Evolutionary conservation across 2,113 vertebrate genomes (phyloP).

Genomic region (Neomonachus schauinslandi): DNA sequence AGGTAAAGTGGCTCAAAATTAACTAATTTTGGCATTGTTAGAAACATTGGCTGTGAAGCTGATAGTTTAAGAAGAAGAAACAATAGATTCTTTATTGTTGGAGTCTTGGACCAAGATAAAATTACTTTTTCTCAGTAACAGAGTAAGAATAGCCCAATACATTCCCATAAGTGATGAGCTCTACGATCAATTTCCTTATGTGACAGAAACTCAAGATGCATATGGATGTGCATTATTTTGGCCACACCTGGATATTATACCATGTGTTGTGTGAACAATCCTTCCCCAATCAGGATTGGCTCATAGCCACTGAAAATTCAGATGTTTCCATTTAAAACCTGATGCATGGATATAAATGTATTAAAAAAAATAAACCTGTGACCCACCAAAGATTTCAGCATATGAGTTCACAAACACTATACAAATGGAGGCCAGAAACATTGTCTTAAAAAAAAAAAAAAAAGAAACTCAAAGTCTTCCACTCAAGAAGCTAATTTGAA

Average conservation of each 20-base stretch:
- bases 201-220: neutral
- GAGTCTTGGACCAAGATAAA: neutral
- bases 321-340: conserved; percentile 51
- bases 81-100: conserved; percentile 63
- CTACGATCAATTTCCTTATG: neutral
- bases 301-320: conserved; percentile 36
- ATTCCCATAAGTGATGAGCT: neutral
- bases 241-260: neutral
- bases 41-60: conserved; percentile 71
- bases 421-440: neutral
- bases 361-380: neutral
- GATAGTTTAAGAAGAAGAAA: conserved; percentile 70
- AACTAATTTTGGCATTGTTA: conserved; percentile 73
- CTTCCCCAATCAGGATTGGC: neutral
- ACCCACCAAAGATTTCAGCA: neutral
- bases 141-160: neutral
- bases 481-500: neutral
- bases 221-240: neutral
- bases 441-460: neutral
- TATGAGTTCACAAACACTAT: neutral
- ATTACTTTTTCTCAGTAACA: neutral
- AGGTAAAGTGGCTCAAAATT: conserved; percentile 76
- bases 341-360: conserved; percentile 1
- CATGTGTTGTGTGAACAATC: neutral
- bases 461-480: neutral